These are phyloP conservation scores for Sipha flava DNA, from an alignment of 1,140 invertebrate species.

Conservation along the genomic window DNA sequence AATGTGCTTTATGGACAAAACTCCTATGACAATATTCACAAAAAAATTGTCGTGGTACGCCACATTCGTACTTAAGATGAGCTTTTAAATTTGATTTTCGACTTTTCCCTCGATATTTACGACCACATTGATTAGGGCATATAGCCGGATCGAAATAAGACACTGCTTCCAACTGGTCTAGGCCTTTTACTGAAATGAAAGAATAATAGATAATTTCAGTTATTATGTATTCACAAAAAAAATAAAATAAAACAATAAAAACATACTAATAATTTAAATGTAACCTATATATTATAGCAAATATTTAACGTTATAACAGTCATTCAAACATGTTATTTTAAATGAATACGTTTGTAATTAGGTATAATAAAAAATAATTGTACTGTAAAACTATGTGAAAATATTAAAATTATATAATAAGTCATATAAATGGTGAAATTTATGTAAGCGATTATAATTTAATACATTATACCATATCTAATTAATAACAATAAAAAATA, in stretches of 20 bases:
- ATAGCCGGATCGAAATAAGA: not conserved
- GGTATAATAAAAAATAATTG: too few species aligned
- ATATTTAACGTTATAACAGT: too few species aligned
- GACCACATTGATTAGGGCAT: slow-evolving; percentile 6
- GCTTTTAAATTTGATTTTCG: slow-evolving; percentile 41
- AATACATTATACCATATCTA: too few species aligned
- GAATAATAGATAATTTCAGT: not conserved
- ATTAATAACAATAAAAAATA: too few species aligned
- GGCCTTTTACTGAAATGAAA: not conserved
- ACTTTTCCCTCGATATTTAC: slow-evolving; percentile 37
- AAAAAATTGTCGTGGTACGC: slow-evolving; percentile 67
- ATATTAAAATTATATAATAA: too few species aligned
- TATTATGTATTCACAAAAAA: not conserved
- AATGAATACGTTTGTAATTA: too few species aligned
- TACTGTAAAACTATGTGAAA: too few species aligned
- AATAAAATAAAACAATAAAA: not conserved
- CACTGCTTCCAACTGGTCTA: not conserved
- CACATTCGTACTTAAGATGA: slow-evolving; percentile 45
- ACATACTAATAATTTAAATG: too few species aligned
- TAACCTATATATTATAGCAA: too few species aligned
- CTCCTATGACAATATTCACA: slow-evolving; percentile 68
- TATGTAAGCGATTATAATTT: too few species aligned
- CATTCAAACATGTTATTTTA: too few species aligned
- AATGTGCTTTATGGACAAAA: slow-evolving; percentile 57
- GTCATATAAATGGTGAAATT: too few species aligned